phyloP scores from a whole-genome alignment of 2,888 invertebrate genomes.

The Heliconius sara region DNA sequence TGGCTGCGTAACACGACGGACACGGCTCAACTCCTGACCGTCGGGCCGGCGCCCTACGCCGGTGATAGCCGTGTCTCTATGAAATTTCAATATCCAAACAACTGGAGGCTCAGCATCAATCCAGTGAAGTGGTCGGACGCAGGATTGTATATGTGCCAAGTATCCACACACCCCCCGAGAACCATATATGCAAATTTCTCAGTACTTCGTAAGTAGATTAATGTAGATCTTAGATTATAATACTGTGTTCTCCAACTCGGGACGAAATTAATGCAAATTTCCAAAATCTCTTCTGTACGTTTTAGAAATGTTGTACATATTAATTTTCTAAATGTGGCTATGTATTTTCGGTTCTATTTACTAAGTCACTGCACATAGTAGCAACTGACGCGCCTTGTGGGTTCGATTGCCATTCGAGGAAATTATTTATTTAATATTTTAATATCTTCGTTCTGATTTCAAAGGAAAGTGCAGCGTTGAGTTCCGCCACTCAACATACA shows the following conservation, averaged over 20 bases:
- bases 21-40: conserved; percentile 86
- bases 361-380: too few relatives aligned
- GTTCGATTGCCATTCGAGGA: too few relatives aligned
- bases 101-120: conserved; percentile 88
- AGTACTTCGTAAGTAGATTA: conserved; percentile 85
- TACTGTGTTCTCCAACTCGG: background rate
- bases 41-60: conserved; percentile 86
- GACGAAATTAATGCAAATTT: conserved; percentile 15
- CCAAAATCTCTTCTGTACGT: background rate
- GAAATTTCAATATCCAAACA: conserved; percentile 88
- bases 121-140: conserved; percentile 88
- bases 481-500: too few relatives aligned
- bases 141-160: conserved; percentile 91
- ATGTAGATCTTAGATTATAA: conserved; percentile 18
- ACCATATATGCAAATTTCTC: conserved; percentile 90
- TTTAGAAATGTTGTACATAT: background rate
- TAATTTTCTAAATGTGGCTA: background rate
- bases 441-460: too few relatives aligned
- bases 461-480: too few relatives aligned
- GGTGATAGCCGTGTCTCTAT: conserved; percentile 86
- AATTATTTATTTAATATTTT: too few relatives aligned
- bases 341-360: background rate
- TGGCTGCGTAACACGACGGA: conserved; percentile 87
- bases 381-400: too few relatives aligned
- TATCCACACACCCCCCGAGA: conserved; percentile 91